Base-by-base conservation (phyloP, 2,113 vertebrate species). In the Varanus komodoensis region DNA sequence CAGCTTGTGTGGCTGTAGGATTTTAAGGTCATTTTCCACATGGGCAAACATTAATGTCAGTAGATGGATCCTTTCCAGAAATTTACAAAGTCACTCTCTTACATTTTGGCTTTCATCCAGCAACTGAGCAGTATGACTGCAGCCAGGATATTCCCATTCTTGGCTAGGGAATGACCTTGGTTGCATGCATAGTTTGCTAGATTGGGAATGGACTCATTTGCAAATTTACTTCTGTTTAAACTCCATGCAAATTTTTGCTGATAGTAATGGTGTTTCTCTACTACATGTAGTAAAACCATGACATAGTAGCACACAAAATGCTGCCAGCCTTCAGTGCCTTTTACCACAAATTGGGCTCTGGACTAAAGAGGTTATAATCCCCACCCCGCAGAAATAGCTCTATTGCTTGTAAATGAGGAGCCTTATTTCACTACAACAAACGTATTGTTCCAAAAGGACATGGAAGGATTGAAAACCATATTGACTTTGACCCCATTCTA, bases 1-100 rank as follows among this genome's bases (percentile, higher is more conserved):
- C 93, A 93, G 92, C 81, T 81, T 69, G 89, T 90, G 88, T 74
- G 29, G 50, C 48, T 77, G 73, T 54, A 82, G 54, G 78, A 73
- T 92, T 91, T 92, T n/a, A 88, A 95, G 81, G 91, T 64, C 57
- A 74, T 67, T 67, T 95, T 89, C 92, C 86, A 95, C 91, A 48
- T 86, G 82, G 5, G 80, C 80, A 64, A 92, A 38, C 32, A 89
- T 50, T 74, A 84, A 83, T 88, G 86, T 85, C 89, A 91, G 21
- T 89, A 50, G 91, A 82, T 11, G 32, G 69, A 15, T 80, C 1
- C 71, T 92, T 89, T 94, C 73, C 86, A 91, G 87, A 87, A 84
- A 91, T 75, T 74, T 88, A 88, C 34, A 85, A 84, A 78, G 64
- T 73, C 75, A 61, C 52, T 61, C 82, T n/a, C 82, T 84, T 84